Percentiles rank a stretch among this genome's conserved stretches.
These are phyloP conservation scores for Mustela nigripes DNA, from an alignment of 2,113 vertebrate species.

Conservation along the genomic window DNA sequence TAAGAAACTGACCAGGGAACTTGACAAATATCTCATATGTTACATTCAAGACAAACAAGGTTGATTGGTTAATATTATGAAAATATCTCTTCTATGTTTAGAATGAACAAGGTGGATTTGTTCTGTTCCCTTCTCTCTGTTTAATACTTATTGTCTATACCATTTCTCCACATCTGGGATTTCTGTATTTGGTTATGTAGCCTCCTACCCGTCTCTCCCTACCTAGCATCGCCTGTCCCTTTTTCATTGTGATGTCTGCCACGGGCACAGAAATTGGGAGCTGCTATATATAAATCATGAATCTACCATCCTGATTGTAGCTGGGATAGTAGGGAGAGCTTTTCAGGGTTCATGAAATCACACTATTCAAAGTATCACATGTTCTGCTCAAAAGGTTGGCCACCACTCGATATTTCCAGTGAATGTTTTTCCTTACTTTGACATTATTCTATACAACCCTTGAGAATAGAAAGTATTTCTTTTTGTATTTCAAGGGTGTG, in stretches of 20 bases:
- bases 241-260: background rate
- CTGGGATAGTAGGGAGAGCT: background rate
- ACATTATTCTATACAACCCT: background rate
- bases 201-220: background rate
- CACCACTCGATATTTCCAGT: background rate
- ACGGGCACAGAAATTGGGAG: background rate
- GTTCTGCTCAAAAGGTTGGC: background rate
- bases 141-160: background rate
- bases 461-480: constrained; percentile 17
- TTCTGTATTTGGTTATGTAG: background rate
- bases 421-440: background rate
- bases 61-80: background rate
- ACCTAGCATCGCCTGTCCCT: background rate
- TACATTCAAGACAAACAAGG: background rate
- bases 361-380: background rate
- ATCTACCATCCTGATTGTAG: background rate
- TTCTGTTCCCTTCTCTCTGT: background rate
- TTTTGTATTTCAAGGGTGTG: background rate
- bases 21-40: background rate
- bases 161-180: background rate
- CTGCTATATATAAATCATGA: background rate
- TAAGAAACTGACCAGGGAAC: background rate
- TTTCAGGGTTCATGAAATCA: background rate
- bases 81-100: background rate
- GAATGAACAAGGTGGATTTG: background rate